Conservation (phyloP, 1,140 invertebrate genomes). For the Drosophila rhopaloa region DNA sequence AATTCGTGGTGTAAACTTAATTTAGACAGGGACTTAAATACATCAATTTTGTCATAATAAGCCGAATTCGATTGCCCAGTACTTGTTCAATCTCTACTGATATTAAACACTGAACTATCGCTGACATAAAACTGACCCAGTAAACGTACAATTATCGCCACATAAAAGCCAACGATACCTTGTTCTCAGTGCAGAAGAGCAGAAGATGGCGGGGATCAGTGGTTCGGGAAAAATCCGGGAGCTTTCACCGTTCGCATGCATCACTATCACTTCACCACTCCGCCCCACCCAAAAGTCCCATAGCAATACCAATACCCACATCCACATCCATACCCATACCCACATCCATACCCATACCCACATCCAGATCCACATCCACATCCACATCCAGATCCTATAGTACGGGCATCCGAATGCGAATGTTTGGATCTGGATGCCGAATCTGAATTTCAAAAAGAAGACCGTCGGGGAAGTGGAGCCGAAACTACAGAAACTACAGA, state of each 20-base stretch:
- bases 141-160: no score
- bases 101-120: no score
- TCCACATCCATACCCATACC: background rate
- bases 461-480: conserved; percentile 6
- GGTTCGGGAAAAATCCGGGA: conserved; percentile 50
- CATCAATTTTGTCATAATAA: no score
- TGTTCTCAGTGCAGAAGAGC: conserved; percentile 26
- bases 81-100: no score
- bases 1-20: no score
- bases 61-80: no score
- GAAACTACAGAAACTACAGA: conserved; percentile 16
- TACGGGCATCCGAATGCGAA: conserved; percentile 42
- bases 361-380: background rate
- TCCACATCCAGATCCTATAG: background rate
- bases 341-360: background rate
- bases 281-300: conserved; percentile 5
- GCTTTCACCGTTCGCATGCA: conserved; percentile 34
- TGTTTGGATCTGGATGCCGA: conserved; percentile 61
- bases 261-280: conserved; percentile 3
- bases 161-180: no score
- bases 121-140: no score
- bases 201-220: conserved; percentile 49
- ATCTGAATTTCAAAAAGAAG: conserved; percentile 30
- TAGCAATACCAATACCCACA: background rate
- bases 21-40: no score